Percentiles rank a stretch among this genome's conserved stretches.
Evolutionary conservation across 2,797 vertebrate species (phyloP).

Genomic region (Pangasius larnaudii): DNA sequence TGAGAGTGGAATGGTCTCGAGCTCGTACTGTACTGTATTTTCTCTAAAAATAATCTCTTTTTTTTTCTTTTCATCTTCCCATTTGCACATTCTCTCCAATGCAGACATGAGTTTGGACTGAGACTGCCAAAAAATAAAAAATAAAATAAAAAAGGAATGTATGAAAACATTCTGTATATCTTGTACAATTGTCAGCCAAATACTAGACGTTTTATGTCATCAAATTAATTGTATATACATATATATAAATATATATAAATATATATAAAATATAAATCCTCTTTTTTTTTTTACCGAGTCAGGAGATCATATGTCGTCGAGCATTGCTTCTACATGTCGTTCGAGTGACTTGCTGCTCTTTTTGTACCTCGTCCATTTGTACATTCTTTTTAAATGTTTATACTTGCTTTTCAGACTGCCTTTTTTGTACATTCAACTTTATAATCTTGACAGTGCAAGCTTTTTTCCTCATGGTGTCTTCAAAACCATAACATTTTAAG

Average conservation of each 20-base stretch:
- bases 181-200: constrained; percentile 74
- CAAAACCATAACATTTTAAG: constrained; percentile 86
- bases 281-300: constrained; percentile 46
- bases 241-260: constrained; percentile 12
- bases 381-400: constrained; percentile 99
- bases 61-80: constrained; percentile 56
- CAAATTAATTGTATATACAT: constrained; percentile 48
- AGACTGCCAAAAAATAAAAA: constrained; percentile 77
- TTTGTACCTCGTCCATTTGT: constrained; percentile 99
- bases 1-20: neutral
- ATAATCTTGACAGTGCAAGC: constrained; percentile 87
- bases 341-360: constrained; percentile 83
- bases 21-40: constrained; percentile 30
- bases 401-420: constrained; percentile 99
- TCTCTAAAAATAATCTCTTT: constrained; percentile 37
- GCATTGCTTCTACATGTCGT: constrained; percentile 75
- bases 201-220: constrained; percentile 63
- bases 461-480: constrained; percentile 94
- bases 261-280: constrained; percentile 9
- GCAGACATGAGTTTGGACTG: constrained; percentile 65
- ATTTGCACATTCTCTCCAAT: constrained; percentile 60
- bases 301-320: constrained; percentile 65
- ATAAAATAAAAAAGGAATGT: constrained; percentile 68
- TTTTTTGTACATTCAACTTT: constrained; percentile 99
- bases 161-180: constrained; percentile 76